These are phyloP conservation scores for Megaceryle maxima DNA, from an alignment of 2,113 vertebrate genomes.

Conservation along the genomic window DNA sequence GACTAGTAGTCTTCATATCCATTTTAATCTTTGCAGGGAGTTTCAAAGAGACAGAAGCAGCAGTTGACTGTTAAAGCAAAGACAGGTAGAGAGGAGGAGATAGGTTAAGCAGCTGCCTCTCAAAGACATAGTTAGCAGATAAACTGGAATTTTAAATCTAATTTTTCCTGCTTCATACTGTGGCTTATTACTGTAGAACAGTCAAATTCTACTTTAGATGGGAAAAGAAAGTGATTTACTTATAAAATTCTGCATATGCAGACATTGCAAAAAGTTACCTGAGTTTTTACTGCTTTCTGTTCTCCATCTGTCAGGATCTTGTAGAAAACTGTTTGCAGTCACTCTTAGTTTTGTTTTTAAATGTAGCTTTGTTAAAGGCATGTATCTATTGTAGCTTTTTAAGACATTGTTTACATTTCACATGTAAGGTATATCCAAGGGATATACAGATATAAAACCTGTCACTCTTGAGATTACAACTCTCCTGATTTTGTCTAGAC, in stretches of 20 bases:
- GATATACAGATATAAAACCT: background rate
- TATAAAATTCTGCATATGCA: background rate
- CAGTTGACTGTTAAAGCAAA: background rate
- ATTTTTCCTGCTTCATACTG: background rate
- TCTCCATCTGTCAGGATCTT: background rate
- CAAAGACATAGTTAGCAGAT: background rate
- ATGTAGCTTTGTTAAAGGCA: background rate
- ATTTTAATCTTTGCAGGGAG: background rate
- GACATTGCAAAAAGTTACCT: background rate
- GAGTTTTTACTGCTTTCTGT: background rate
- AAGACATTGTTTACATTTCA: background rate
- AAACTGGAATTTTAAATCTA: background rate
- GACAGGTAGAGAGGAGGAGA: background rate
- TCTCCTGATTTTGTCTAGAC: background rate
- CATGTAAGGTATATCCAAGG: background rate
- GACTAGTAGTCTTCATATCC: background rate
- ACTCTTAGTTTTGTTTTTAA: background rate
- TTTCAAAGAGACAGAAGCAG: background rate
- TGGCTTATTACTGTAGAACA: background rate
- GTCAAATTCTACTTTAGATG: background rate
- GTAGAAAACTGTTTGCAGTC: background rate
- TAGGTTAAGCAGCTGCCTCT: background rate
- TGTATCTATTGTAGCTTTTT: background rate
- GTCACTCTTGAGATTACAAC: background rate
- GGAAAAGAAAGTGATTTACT: background rate